A percentile compares a stretch with the other conserved stretches of the same genome.
Evolutionary conservation across 1,140 invertebrate genomes (phyloP).

Genomic region (Riptortus pedestris): DNA sequence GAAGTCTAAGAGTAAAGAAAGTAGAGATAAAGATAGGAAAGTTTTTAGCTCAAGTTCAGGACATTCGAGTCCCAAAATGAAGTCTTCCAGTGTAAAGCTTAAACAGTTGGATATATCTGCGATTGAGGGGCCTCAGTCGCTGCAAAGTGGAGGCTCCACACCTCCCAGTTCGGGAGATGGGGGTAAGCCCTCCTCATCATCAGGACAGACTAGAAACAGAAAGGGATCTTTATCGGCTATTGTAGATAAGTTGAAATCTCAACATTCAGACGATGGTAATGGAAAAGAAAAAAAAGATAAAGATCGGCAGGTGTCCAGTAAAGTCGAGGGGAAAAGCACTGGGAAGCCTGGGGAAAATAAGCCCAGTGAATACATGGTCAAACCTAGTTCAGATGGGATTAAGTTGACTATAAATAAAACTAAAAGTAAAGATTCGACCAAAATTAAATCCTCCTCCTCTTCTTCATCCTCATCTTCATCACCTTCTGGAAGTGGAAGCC

Average conservation of each 20-base stretch:
- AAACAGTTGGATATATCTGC: constrained; percentile 52
- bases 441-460: constrained; percentile 32
- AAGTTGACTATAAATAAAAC: constrained; percentile 85
- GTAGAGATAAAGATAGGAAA: constrained; percentile 53
- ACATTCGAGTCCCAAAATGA: constrained; percentile 53
- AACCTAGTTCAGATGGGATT: constrained; percentile 71
- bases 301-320: constrained; percentile 32
- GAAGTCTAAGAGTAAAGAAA: constrained; percentile 38
- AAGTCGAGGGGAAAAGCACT: constrained; percentile 31
- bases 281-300: constrained; percentile 34
- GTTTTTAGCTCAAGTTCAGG: constrained; percentile 43
- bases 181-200: constrained; percentile 34
- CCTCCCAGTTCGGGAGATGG: constrained; percentile 28
- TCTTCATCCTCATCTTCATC: constrained; percentile 26
- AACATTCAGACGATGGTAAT: constrained; percentile 40
- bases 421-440: constrained; percentile 47
- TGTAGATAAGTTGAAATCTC: constrained; percentile 72
- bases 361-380: constrained; percentile 71
- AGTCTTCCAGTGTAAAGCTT: constrained; percentile 51
- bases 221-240: constrained; percentile 74
- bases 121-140: constrained; percentile 23
- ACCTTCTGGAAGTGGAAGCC: constrained; percentile 46
- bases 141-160: constrained; percentile 28
- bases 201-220: constrained; percentile 49
- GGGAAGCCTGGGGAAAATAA: constrained; percentile 49